Conservation (phyloP, 1,140 invertebrate species). For the Cotesia typhae region DNA sequence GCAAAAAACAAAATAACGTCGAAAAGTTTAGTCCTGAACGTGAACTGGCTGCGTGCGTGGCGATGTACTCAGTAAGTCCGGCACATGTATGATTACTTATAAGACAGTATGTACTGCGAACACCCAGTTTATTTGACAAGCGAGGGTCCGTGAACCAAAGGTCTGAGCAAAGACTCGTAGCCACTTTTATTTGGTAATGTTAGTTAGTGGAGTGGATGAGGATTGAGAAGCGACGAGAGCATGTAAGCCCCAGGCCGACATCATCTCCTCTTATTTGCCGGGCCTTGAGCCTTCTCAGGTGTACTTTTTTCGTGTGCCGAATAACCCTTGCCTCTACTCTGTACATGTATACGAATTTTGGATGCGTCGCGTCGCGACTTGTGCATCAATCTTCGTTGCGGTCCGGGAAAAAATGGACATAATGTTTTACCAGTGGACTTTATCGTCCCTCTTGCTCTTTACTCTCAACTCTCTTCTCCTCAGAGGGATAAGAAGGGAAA, state of each 20-base stretch:
- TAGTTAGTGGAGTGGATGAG: too few relatives aligned
- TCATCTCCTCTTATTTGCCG: constrained; percentile 2
- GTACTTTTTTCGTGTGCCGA: constrained; percentile 37
- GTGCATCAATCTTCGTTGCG: constrained; percentile 57
- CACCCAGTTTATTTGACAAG: constrained; percentile 19
- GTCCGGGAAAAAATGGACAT: constrained; percentile 51
- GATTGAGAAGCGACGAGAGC: background rate
- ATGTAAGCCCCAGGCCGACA: background rate
- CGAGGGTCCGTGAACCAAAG: background rate
- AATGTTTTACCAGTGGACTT: constrained; percentile 50
- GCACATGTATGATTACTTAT: background rate
- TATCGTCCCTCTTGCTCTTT: constrained; percentile 32
- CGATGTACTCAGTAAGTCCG: too few relatives aligned
- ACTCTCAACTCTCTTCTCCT: background rate
- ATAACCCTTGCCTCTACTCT: too few relatives aligned
- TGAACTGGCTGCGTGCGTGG: too few relatives aligned
- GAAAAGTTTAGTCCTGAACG: too few relatives aligned
- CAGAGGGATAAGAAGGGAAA: constrained; percentile 25
- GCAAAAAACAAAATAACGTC: too few relatives aligned
- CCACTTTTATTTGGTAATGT: too few relatives aligned
- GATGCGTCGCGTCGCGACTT: constrained; percentile 48
- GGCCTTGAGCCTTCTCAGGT: constrained; percentile 7
- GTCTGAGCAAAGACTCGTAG: too few relatives aligned
- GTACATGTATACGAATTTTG: constrained; percentile 41
- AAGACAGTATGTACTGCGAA: background rate